Percentiles rank a stretch among this genome's conserved stretches.
These are phyloP conservation scores for Mizuhopecten yessoensis DNA, from an alignment of 1,140 invertebrate species.

Conservation along the genomic window DNA sequence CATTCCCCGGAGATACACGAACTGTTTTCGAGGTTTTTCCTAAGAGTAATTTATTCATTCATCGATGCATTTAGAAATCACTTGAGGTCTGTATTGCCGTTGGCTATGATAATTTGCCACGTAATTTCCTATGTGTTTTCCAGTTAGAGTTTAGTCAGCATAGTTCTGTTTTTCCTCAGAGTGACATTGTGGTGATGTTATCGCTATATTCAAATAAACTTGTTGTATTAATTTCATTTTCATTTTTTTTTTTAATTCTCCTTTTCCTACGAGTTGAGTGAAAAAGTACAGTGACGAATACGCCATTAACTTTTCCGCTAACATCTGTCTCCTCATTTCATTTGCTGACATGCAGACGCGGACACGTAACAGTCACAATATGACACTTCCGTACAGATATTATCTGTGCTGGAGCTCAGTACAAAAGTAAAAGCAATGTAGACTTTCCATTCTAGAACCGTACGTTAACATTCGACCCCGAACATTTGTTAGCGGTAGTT, in stretches of 20 bases:
- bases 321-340: background rate
- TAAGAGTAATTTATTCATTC: slow-evolving; percentile 19
- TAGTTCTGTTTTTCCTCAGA: slow-evolving; percentile 14
- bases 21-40: background rate
- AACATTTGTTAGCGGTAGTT: no score
- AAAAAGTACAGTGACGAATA: background rate
- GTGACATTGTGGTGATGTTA: background rate
- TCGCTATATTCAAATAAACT: slow-evolving; percentile 34
- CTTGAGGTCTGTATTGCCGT: background rate
- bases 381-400: no score
- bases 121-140: slow-evolving; percentile 35
- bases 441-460: no score
- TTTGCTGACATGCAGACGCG: background rate
- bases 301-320: background rate
- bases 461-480: no score
- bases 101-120: background rate
- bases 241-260: background rate
- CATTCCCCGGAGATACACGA: background rate
- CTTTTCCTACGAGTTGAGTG: background rate
- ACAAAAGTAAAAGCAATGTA: no score
- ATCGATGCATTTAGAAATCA: slow-evolving; percentile 16
- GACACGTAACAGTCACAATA: no score
- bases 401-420: no score
- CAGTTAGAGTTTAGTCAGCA: slow-evolving; percentile 2
- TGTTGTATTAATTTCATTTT: slow-evolving; percentile 1